Conservation (phyloP, 1,140 invertebrate genomes). For the Adelges cooleyi region DNA sequence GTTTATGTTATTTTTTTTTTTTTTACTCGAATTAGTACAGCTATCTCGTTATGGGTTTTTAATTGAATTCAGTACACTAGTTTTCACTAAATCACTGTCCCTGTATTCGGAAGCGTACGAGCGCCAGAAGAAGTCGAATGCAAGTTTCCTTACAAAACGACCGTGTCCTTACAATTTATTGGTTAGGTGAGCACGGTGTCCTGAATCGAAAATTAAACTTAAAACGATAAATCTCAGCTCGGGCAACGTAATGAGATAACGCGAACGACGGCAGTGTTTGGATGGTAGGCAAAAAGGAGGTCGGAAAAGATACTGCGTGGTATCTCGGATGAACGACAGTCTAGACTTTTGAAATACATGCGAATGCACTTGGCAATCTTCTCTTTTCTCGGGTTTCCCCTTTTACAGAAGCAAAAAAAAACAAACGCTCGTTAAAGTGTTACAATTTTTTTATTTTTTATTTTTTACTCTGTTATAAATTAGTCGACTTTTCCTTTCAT, state of each 20-base stretch:
- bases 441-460: neutral
- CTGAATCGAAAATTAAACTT: constrained; percentile 27
- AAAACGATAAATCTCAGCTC: constrained; percentile 17
- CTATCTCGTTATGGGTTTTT: too few relatives aligned
- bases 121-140: constrained; percentile 19
- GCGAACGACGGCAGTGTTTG: neutral
- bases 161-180: constrained; percentile 24
- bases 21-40: too few relatives aligned
- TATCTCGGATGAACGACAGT: constrained; percentile 24
- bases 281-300: neutral
- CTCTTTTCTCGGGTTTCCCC: neutral
- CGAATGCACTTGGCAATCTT: constrained; percentile 17
- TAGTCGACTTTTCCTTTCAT: neutral
- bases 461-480: constrained; percentile 9
- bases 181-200: constrained; percentile 21
- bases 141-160: constrained; percentile 26
- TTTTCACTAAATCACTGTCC: too few relatives aligned
- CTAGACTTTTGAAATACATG: constrained; percentile 25
- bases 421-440: constrained; percentile 1
- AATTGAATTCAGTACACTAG: too few relatives aligned
- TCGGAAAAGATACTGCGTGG: constrained; percentile 9
- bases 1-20: too few relatives aligned
- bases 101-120: too few relatives aligned
- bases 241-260: constrained; percentile 26
- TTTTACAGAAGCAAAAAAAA: neutral